Conservation (phyloP, 2,113 vertebrate genomes). For the Charadrius vociferus region DNA sequence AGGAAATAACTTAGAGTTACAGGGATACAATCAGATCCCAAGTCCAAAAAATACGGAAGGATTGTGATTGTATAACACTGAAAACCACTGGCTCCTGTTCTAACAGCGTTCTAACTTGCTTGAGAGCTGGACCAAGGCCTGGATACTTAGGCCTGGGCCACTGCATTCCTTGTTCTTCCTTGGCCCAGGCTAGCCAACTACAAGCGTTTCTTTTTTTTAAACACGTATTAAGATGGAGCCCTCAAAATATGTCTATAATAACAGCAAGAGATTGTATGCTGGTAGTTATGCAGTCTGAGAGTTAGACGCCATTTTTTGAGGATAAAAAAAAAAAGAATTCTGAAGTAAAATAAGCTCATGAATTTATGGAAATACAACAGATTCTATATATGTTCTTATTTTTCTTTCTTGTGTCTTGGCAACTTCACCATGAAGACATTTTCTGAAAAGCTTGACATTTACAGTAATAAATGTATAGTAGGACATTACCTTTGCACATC, state of each 20-base stretch:
- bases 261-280: background rate
- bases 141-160: background rate
- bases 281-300: background rate
- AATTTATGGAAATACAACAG: background rate
- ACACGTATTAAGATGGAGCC: background rate
- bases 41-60: background rate
- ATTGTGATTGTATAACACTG: background rate
- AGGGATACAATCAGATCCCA: background rate
- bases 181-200: background rate
- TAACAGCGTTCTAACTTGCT: background rate
- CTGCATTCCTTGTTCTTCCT: too few relatives aligned
- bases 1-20: background rate
- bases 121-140: background rate
- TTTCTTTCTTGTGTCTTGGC: background rate
- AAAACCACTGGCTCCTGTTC: background rate
- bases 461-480: background rate
- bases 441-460: background rate
- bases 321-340: background rate
- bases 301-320: background rate
- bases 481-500: conserved; percentile 91
- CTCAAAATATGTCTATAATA: background rate
- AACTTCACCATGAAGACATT: background rate
- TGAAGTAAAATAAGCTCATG: background rate
- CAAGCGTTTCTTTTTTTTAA: background rate
- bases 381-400: background rate